These are phyloP conservation scores for Trachelus tabidus DNA, from an alignment of 2,888 invertebrate species.

Conservation along the genomic window DNA sequence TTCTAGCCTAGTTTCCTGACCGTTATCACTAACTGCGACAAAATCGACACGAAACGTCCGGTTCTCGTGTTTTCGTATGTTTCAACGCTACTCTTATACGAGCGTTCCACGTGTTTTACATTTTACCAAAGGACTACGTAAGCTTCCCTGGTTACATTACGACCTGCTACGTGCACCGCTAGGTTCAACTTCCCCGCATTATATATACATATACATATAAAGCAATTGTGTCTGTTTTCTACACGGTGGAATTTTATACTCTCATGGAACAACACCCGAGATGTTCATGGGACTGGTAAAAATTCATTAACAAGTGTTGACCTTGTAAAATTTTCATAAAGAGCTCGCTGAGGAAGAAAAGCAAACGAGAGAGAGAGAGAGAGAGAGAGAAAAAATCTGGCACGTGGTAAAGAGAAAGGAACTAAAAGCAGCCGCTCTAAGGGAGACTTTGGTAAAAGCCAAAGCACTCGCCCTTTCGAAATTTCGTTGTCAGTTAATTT, in stretches of 20 bases:
- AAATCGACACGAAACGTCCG: background rate
- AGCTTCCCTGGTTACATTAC: background rate
- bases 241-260: background rate
- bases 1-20: background rate
- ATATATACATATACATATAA: background rate
- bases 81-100: background rate
- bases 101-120: background rate
- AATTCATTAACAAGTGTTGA: background rate
- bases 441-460: background rate
- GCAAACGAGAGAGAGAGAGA: constrained; percentile 3
- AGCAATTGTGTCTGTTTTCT: background rate
- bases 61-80: background rate
- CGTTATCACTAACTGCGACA: background rate
- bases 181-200: background rate
- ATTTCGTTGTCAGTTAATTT: background rate
- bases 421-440: constrained; percentile 20
- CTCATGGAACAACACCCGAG: background rate
- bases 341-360: background rate
- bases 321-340: background rate
- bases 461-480: background rate
- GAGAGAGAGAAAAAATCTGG: constrained; percentile 9
- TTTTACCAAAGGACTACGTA: background rate
- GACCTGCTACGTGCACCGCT: background rate
- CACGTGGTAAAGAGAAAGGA: background rate
- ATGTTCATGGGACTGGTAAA: background rate